Evolutionary conservation across 2,113 vertebrate genomes (phyloP).

Genomic region (Orthonyx spaldingii): DNA sequence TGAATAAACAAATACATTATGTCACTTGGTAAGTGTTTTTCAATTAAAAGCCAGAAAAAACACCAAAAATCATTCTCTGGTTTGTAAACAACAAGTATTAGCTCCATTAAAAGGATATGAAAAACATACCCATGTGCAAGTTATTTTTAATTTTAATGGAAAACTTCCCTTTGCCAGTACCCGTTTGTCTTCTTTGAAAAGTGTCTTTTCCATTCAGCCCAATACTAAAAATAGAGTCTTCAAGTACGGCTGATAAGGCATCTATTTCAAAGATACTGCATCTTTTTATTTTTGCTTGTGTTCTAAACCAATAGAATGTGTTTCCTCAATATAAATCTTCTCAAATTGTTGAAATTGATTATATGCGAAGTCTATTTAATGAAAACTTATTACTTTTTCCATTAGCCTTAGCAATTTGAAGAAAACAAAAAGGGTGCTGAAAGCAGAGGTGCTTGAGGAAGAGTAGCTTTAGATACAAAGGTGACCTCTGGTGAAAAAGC

Average conservation of each 20-base stretch:
- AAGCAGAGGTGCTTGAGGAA: not conserved
- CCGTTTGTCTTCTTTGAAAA: not conserved
- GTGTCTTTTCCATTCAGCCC: not conserved
- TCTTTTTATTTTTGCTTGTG: not conserved
- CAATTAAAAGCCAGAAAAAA: not conserved
- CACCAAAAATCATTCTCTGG: not conserved
- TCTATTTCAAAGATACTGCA: not conserved
- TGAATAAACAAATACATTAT: not conserved
- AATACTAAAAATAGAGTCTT: not conserved
- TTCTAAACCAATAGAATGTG: not conserved
- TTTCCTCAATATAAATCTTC: not conserved
- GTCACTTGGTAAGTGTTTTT: not conserved
- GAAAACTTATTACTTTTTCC: not conserved
- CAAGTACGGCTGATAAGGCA: not conserved
- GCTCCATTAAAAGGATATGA: not conserved
- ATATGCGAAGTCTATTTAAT: fast-evolving
- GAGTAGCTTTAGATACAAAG: not conserved
- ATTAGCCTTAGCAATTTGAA: not conserved
- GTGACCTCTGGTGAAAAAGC: not conserved
- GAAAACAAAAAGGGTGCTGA: not conserved
- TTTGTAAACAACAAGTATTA: not conserved
- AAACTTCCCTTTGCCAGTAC: not conserved
- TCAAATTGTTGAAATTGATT: not conserved
- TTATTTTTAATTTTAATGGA: not conserved
- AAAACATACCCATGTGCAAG: not conserved